Evolutionary conservation across 1,140 invertebrate genomes (phyloP).

Genomic region (Hylyphantes graminicola): DNA sequence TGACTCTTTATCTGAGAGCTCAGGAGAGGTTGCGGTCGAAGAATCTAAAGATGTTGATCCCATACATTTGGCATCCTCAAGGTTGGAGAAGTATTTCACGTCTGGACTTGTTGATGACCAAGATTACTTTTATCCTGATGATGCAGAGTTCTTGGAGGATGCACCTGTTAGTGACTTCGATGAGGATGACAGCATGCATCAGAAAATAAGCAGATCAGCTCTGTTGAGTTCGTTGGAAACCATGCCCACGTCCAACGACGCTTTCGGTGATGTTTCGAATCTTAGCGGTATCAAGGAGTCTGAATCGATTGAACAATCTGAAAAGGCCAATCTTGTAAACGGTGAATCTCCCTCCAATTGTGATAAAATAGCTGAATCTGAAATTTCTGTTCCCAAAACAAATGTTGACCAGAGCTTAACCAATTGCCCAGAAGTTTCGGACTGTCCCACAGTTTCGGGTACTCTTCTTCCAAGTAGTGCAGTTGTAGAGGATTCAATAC

Average conservation of each 20-base stretch:
- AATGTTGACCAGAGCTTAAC: neutral
- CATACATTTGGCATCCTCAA: conserved; percentile 82
- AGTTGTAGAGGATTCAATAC: too few relatives aligned
- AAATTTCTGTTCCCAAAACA: neutral
- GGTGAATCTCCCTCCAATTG: neutral
- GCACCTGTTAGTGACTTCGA: conserved; percentile 64
- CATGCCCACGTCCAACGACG: neutral
- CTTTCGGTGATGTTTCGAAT: neutral
- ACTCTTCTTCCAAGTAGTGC: neutral
- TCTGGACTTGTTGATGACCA: conserved; percentile 50
- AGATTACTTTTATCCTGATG: conserved; percentile 54
- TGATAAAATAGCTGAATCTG: conserved; percentile 7
- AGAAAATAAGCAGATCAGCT: conserved; percentile 50
- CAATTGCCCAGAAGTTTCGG: neutral
- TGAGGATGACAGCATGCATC: conserved; percentile 40
- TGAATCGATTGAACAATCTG: neutral
- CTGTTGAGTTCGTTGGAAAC: conserved; percentile 51
- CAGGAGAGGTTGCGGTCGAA: conserved; percentile 64
- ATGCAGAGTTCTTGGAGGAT: conserved; percentile 73
- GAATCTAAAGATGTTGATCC: conserved; percentile 68
- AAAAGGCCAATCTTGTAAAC: neutral
- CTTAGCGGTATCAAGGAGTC: neutral
- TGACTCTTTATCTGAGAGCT: conserved; percentile 80
- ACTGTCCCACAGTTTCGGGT: neutral
- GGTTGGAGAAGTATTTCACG: conserved; percentile 91